These are phyloP conservation scores for Drosophila maculinotata DNA, from an alignment of 2,888 invertebrate species.

Conservation along the genomic window DNA sequence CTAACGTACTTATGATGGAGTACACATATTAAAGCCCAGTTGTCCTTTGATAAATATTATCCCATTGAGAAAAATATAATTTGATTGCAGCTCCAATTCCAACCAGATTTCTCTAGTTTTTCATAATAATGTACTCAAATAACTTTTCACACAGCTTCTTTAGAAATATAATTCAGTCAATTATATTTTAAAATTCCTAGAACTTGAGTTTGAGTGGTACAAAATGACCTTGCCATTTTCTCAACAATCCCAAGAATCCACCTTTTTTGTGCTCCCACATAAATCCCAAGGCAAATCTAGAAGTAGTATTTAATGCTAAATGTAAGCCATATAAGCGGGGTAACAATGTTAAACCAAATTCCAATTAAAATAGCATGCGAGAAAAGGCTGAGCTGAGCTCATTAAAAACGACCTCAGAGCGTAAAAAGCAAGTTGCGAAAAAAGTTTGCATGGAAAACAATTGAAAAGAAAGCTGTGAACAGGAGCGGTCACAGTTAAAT, in stretches of 20 bases:
- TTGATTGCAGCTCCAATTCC: too few relatives aligned
- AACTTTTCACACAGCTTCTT: too few relatives aligned
- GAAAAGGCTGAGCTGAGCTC: conserved; percentile 56
- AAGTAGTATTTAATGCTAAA: conserved; percentile 7
- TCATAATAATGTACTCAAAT: too few relatives aligned
- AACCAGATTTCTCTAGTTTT: too few relatives aligned
- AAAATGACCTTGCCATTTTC: conserved; percentile 31
- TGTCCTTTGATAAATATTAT: too few relatives aligned
- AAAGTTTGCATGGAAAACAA: conserved; percentile 46
- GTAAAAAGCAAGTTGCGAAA: conserved; percentile 35
- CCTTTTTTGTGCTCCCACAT: conserved; percentile 45
- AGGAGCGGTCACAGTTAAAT: conserved; percentile 40
- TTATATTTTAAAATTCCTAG: neutral
- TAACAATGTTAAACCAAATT: conserved; percentile 51
- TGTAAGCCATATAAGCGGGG: conserved; percentile 39
- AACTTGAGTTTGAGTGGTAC: conserved; percentile 1
- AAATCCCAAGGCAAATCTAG: conserved; percentile 25
- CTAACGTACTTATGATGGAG: neutral
- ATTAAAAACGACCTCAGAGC: conserved; percentile 69
- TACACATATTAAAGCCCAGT: neutral
- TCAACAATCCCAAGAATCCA: conserved; percentile 6
- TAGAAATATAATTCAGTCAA: too few relatives aligned
- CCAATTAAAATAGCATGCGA: conserved; percentile 61
- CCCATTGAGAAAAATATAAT: too few relatives aligned
- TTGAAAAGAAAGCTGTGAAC: conserved; percentile 59